These are phyloP conservation scores for Channa striata DNA, from an alignment of 2,797 vertebrate species.

Conservation along the genomic window DNA sequence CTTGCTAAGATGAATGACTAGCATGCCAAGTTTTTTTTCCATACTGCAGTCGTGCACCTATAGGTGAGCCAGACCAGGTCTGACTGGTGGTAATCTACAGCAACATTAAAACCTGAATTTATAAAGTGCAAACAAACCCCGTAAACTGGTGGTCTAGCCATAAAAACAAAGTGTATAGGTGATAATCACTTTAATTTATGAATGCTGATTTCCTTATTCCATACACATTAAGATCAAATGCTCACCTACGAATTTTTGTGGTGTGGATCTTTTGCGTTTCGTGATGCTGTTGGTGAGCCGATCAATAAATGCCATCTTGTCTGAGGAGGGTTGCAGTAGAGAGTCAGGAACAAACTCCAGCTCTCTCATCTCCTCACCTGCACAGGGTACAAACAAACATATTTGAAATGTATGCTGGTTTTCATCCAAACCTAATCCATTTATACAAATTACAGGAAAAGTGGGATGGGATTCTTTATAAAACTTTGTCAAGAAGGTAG, in stretches of 20 bases:
- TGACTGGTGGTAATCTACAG: neutral
- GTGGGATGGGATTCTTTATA: slow-evolving; percentile 7
- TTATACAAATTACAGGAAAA: slow-evolving; percentile 20
- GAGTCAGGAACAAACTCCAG: slow-evolving; percentile 94
- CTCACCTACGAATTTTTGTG: slow-evolving; percentile 96
- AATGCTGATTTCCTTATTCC: slow-evolving; percentile 41
- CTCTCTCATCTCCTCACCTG: slow-evolving; percentile 95
- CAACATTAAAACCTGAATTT: slow-evolving; percentile 2
- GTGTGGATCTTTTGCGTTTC: slow-evolving; percentile 97
- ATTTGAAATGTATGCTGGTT: slow-evolving; percentile 12
- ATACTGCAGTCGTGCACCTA: too few relatives aligned
- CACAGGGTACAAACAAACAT: slow-evolving; percentile 67
- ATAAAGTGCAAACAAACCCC: slow-evolving; percentile 3
- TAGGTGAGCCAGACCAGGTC: neutral
- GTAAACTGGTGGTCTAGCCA: neutral
- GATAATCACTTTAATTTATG: slow-evolving; percentile 30
- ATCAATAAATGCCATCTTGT: slow-evolving; percentile 95
- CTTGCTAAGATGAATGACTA: neutral
- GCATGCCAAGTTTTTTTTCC: slow-evolving; percentile 2
- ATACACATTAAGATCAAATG: slow-evolving; percentile 66
- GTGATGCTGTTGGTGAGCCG: slow-evolving; percentile 96
- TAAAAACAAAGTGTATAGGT: slow-evolving; percentile 4
- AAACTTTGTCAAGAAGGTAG: slow-evolving; percentile 15
- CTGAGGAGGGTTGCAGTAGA: slow-evolving; percentile 90
- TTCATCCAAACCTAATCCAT: slow-evolving; percentile 29